Percentiles rank a stretch among this genome's conserved stretches.
Conservation (phyloP, 2,888 invertebrate genomes). For the Hydrotaea diabolus region DNA sequence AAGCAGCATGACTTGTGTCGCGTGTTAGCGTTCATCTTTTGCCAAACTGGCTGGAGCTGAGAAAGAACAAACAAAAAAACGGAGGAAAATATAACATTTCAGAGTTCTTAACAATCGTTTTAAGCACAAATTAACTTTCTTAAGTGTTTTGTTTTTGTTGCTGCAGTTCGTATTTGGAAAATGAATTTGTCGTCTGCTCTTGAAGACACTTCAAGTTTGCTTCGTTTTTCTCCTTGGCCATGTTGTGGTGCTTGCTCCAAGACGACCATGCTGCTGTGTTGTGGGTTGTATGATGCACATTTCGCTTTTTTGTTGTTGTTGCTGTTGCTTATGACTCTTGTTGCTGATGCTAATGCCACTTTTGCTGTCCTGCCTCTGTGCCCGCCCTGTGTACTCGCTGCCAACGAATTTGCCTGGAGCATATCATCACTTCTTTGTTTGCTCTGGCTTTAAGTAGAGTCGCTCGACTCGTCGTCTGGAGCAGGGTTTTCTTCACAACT, state of each 20-base stretch:
- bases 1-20: conserved; percentile 45
- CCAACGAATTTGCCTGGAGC: neutral
- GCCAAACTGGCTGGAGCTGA: no score
- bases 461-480: neutral
- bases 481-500: neutral
- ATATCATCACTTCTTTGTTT: conserved; percentile 41
- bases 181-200: conserved; percentile 64
- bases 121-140: conserved; percentile 70
- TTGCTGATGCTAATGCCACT: conserved; percentile 6
- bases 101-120: conserved; percentile 61
- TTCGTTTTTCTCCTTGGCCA: neutral
- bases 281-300: neutral
- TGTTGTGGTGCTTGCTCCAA: neutral
- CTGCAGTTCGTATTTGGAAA: conserved; percentile 28
- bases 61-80: conserved; percentile 11
- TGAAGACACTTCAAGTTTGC: conserved; percentile 49
- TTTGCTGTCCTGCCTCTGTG: neutral
- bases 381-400: no score
- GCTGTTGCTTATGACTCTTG: neutral
- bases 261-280: neutral
- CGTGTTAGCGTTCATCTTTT: conserved; percentile 60
- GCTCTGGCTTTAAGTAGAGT: conserved; percentile 44
- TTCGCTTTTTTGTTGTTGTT: neutral
- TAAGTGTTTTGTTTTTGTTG: conserved; percentile 67
- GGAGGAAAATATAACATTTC: conserved; percentile 44